phyloP scores from a whole-genome alignment of 2,888 invertebrate species.

The Andrena fulva region DNA sequence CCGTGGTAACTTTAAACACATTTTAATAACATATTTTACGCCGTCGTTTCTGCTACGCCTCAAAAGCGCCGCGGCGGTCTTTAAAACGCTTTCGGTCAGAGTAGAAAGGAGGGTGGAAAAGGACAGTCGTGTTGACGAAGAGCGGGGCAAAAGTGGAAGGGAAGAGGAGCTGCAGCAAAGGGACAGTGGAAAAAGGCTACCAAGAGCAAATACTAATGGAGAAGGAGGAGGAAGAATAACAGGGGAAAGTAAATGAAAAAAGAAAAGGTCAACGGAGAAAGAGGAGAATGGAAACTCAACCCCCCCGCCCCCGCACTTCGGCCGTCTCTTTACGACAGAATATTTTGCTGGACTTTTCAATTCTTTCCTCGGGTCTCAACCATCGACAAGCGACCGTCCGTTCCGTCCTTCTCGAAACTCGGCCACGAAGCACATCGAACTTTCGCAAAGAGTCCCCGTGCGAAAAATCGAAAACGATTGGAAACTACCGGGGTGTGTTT shows the following conservation, averaged over 20 bases:
- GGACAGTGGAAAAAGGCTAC: constrained; percentile 18
- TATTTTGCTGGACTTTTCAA: constrained; percentile 59
- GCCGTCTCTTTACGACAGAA: constrained; percentile 55
- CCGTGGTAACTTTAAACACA: constrained; percentile 69
- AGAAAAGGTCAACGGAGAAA: constrained; percentile 21
- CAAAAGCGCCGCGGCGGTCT: constrained; percentile 55
- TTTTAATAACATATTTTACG: constrained; percentile 78
- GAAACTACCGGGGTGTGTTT: constrained; percentile 54
- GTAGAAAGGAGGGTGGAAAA: constrained; percentile 16
- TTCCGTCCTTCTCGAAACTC: constrained; percentile 53
- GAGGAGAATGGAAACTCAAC: constrained; percentile 29
- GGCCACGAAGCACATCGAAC: constrained; percentile 59
- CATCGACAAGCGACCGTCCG: constrained; percentile 37
- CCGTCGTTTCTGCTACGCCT: constrained; percentile 49
- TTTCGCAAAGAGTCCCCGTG: constrained; percentile 55
- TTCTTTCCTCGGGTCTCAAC: constrained; percentile 19
- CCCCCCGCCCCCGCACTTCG: not conserved
- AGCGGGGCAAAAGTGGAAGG: not conserved
- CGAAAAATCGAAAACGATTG: constrained; percentile 63
- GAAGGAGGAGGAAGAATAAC: constrained; percentile 20
- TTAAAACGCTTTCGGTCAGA: constrained; percentile 31
- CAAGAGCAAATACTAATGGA: constrained; percentile 31
- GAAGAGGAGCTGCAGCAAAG: constrained; percentile 24
- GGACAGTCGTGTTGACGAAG: constrained; percentile 12
- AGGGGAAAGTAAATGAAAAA: constrained; percentile 36